phyloP scores from a whole-genome alignment of 2,888 invertebrate species.

The Harpagoxenus sublaevis region DNA sequence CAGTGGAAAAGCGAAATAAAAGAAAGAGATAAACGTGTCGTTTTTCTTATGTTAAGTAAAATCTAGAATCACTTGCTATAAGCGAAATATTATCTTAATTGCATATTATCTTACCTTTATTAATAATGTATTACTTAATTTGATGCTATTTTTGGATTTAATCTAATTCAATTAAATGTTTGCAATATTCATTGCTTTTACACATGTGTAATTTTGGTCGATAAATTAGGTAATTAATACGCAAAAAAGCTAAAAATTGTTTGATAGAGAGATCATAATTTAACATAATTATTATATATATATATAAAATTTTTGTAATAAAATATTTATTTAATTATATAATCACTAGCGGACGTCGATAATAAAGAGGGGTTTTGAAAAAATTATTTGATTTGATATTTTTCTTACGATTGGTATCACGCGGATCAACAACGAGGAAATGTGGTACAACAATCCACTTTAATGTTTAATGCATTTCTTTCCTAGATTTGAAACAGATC shows the following conservation, averaged over 20 bases:
- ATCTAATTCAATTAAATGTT: background rate
- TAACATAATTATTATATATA: too few species aligned
- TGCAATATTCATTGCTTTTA: background rate
- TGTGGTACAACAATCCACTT: too few species aligned
- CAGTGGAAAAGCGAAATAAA: background rate
- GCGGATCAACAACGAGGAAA: too few species aligned
- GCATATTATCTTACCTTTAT: background rate
- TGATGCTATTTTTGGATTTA: background rate
- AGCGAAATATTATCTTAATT: background rate
- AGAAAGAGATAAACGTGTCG: background rate
- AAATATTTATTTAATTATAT: background rate
- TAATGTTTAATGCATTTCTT: too few species aligned
- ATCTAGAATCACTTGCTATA: background rate
- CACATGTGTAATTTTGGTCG: background rate
- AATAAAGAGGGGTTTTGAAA: too few species aligned
- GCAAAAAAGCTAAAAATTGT: background rate
- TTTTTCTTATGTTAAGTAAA: background rate
- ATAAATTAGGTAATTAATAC: background rate
- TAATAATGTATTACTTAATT: background rate
- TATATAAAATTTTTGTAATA: background rate
- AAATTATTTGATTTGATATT: too few species aligned
- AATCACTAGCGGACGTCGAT: too few species aligned
- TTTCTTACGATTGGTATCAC: too few species aligned
- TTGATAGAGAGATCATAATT: background rate
- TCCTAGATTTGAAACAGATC: too few species aligned